These are phyloP conservation scores for Diarsia rubi DNA, from an alignment of 2,888 invertebrate genomes.

Conservation along the genomic window DNA sequence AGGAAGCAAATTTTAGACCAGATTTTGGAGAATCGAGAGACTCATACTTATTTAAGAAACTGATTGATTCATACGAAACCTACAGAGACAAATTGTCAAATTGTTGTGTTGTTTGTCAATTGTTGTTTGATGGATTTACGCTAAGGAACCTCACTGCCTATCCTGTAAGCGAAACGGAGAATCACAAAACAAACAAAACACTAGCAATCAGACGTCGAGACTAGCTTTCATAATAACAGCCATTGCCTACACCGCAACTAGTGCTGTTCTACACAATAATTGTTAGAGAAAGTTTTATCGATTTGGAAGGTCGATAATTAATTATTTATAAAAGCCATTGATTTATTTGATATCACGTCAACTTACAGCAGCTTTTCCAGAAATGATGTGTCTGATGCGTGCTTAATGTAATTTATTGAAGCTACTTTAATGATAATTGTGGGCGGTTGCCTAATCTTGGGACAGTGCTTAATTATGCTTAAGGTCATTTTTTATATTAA, in stretches of 20 bases:
- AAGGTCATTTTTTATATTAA: not conserved
- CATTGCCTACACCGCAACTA: conserved; percentile 51
- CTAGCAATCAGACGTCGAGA: conserved; percentile 26
- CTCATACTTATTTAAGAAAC: not conserved
- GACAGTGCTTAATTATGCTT: not conserved
- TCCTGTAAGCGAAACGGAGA: not conserved
- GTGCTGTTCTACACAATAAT: conserved; percentile 43
- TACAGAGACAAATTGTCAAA: not conserved
- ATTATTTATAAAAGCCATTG: conserved; percentile 7
- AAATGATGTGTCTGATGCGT: not conserved
- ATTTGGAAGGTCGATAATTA: conserved; percentile 18
- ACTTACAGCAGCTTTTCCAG: not conserved
- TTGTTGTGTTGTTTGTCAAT: too few relatives aligned
- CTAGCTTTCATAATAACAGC: conserved; percentile 63
- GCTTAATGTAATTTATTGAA: not conserved
- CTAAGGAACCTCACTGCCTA: not conserved
- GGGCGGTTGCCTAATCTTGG: not conserved
- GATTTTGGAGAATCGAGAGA: not conserved
- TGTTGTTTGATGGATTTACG: not conserved
- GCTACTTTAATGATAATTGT: not conserved
- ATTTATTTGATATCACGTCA: not conserved
- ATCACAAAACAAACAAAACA: conserved; percentile 29
- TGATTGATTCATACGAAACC: not conserved
- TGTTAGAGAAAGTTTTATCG: conserved; percentile 59
- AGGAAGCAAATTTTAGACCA: not conserved